phyloP scores from a whole-genome alignment of 2,888 invertebrate genomes.

The Strigamia transsilvanica region DNA sequence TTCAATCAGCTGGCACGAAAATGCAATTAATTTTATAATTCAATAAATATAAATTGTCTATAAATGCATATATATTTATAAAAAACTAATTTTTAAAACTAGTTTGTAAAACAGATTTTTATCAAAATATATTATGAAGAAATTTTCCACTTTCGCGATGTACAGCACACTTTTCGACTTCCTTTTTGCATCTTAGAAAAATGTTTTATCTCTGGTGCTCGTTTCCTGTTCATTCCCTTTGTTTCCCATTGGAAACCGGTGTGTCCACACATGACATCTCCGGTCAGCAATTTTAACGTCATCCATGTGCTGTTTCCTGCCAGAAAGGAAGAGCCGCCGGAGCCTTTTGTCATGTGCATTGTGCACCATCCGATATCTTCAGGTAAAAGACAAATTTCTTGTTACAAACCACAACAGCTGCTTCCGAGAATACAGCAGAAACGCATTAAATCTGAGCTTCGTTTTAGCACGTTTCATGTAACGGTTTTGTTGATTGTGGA shows the following conservation, averaged over 20 bases:
- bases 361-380: not conserved
- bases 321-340: slow-evolving; percentile 10
- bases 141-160: not conserved
- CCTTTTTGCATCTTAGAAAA: not conserved
- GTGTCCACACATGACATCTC: slow-evolving; percentile 41
- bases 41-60: slow-evolving; percentile 31
- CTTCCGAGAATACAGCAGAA: not conserved
- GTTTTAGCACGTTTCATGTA: too few species aligned
- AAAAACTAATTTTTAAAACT: too few species aligned
- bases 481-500: too few species aligned
- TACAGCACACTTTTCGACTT: not conserved
- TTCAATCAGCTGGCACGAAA: slow-evolving; percentile 32
- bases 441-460: too few species aligned
- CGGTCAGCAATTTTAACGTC: slow-evolving; percentile 29
- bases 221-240: slow-evolving; percentile 12
- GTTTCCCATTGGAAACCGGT: slow-evolving; percentile 5
- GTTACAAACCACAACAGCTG: not conserved
- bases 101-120: too few species aligned
- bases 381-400: slow-evolving; percentile 22
- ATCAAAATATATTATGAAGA: not conserved
- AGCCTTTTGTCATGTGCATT: not conserved
- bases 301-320: slow-evolving; percentile 15
- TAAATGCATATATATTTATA: not conserved
- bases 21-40: slow-evolving; percentile 43
- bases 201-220: not conserved